phyloP scores from a whole-genome alignment of 2,888 invertebrate genomes.

The Choristoneura rosaceana region DNA sequence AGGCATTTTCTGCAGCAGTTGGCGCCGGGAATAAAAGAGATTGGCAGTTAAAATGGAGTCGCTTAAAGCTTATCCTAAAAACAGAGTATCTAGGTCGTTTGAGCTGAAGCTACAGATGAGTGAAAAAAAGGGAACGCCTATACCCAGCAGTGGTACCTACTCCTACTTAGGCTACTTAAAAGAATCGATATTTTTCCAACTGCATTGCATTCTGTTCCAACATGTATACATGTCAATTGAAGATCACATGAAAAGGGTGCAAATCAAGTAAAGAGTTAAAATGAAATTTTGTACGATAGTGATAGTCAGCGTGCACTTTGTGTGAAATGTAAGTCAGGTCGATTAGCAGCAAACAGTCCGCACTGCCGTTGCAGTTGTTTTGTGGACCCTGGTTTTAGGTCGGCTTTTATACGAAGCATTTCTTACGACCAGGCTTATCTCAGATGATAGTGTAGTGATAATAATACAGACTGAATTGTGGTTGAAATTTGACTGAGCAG shows the following conservation, averaged over 20 bases:
- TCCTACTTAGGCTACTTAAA: neutral
- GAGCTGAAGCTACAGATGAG: neutral
- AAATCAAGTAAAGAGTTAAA: neutral
- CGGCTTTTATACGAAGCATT: too few relatives aligned
- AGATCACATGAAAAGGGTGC: neutral
- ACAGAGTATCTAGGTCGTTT: neutral
- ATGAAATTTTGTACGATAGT: neutral
- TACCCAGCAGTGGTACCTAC: neutral
- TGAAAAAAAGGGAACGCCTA: neutral
- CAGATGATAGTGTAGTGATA: neutral
- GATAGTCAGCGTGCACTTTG: too few relatives aligned
- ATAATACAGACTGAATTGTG: neutral
- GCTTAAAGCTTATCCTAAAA: neutral
- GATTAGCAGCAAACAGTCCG: neutral
- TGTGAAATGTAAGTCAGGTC: too few relatives aligned
- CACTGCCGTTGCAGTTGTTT: neutral
- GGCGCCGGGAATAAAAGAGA: neutral
- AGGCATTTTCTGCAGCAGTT: neutral
- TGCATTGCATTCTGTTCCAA: neutral
- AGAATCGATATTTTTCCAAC: neutral
- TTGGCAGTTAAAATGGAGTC: neutral
- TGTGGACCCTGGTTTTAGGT: too few relatives aligned
- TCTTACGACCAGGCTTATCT: neutral
- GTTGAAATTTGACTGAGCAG: neutral
- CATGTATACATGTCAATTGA: slow-evolving; percentile 2